Conservation (phyloP, 2,888 invertebrate genomes). For the Rhopalosiphum nymphaeae region DNA sequence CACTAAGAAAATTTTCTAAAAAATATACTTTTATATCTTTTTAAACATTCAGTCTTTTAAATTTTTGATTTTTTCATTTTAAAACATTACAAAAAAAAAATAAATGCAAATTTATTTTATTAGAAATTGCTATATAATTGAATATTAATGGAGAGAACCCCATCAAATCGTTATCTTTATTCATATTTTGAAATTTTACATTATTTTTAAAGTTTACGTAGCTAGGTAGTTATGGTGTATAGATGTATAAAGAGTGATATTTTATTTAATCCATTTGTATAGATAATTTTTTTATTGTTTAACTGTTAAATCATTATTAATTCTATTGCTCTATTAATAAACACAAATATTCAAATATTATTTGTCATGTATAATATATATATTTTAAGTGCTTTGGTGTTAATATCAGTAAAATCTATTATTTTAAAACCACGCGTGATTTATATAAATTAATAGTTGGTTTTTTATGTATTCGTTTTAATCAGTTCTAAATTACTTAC, state of each 20-base stretch:
- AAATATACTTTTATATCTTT: not conserved
- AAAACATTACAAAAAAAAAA: not conserved
- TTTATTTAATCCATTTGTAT: not conserved
- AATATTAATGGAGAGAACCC: not conserved
- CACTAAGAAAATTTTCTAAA: not conserved
- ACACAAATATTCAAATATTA: not conserved
- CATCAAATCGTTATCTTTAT: not conserved
- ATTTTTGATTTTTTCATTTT: not conserved
- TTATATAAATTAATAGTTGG: not conserved
- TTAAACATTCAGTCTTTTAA: not conserved
- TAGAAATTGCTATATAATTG: not conserved
- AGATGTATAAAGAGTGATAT: not conserved
- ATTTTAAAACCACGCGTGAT: not conserved
- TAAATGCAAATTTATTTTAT: not conserved
- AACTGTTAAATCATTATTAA: not conserved
- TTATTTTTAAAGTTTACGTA: not conserved
- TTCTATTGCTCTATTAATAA: not conserved
- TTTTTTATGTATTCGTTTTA: not conserved
- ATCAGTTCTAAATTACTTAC: constrained; percentile 33
- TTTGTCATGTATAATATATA: not conserved
- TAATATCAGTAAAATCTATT: not conserved
- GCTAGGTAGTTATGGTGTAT: not conserved
- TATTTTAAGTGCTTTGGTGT: not conserved
- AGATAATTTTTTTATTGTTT: not conserved
- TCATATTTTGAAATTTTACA: not conserved